Evolutionary conservation across 1,140 invertebrate genomes (phyloP).

Genomic region (Drosophila kurseongensis): DNA sequence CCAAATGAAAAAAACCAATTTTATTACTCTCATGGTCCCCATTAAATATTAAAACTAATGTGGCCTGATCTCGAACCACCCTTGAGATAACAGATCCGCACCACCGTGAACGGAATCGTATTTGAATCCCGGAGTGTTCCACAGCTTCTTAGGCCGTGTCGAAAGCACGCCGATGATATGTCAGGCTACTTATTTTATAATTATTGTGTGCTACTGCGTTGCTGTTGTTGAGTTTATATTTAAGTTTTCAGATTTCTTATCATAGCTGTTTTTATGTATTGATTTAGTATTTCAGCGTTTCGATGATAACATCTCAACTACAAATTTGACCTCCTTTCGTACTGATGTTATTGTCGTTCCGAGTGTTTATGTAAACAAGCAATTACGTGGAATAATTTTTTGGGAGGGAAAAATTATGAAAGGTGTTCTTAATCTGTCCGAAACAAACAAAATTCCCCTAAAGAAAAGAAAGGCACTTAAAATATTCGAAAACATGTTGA

Average conservation of each 20-base stretch:
- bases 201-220: conserved; percentile 56
- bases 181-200: conserved; percentile 76
- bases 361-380: conserved; percentile 35
- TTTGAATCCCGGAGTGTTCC: conserved; percentile 38
- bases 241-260: conserved; percentile 83
- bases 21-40: conserved; percentile 2
- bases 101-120: conserved; percentile 42
- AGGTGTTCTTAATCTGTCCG: conserved; percentile 12
- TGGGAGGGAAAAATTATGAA: conserved; percentile 6
- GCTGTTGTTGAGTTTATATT: conserved; percentile 78
- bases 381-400: conserved; percentile 31
- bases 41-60: conserved; percentile 14
- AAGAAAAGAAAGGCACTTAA: neutral
- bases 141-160: conserved; percentile 53
- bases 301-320: conserved; percentile 83
- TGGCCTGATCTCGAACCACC: neutral
- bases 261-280: conserved; percentile 83
- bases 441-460: neutral
- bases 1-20: neutral
- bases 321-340: conserved; percentile 82
- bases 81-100: conserved; percentile 15
- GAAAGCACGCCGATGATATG: conserved; percentile 63
- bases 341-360: conserved; percentile 50
- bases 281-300: conserved; percentile 84
- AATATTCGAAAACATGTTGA: neutral